A percentile compares a stretch with the other conserved stretches of the same genome.
Evolutionary conservation across 2,888 invertebrate genomes (phyloP).

Genomic region (Nomada fabriciana): DNA sequence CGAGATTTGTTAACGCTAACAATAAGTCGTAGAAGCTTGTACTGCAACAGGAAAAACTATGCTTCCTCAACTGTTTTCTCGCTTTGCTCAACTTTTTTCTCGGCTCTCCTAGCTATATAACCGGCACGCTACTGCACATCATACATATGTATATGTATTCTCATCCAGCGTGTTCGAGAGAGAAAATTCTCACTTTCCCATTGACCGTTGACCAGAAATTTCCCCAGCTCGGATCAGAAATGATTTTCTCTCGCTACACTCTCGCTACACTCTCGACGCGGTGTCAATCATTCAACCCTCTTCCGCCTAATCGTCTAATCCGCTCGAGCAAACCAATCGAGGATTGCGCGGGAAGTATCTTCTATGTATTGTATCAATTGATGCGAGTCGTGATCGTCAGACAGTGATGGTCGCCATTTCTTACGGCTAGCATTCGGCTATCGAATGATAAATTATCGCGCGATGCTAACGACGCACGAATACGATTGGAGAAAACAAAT

Average conservation of each 20-base stretch:
- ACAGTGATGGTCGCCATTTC: neutral
- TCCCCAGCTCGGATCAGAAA: conserved; percentile 70
- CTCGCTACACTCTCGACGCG: conserved; percentile 50
- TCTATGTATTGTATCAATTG: neutral
- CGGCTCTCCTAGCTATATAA: no score
- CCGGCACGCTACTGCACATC: neutral
- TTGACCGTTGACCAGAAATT: conserved; percentile 61
- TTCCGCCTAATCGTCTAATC: conserved; percentile 74
- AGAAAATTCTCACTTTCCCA: conserved; percentile 48
- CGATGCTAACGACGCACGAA: neutral
- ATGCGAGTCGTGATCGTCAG: neutral
- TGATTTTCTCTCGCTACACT: conserved; percentile 76
- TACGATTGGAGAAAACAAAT: neutral
- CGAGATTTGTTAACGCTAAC: conserved; percentile 16
- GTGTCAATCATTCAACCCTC: conserved; percentile 76
- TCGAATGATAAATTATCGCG: no score
- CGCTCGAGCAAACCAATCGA: conserved; percentile 73
- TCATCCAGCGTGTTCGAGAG: conserved; percentile 13
- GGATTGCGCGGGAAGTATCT: conserved; percentile 44
- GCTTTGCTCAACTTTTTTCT: no score
- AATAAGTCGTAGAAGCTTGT: neutral
- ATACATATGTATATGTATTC: neutral
- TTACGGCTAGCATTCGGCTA: no score
- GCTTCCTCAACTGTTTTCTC: neutral
- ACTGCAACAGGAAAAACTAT: neutral